These are phyloP conservation scores for Xiphydria camelus DNA, from an alignment of 2,888 invertebrate genomes.

Conservation along the genomic window DNA sequence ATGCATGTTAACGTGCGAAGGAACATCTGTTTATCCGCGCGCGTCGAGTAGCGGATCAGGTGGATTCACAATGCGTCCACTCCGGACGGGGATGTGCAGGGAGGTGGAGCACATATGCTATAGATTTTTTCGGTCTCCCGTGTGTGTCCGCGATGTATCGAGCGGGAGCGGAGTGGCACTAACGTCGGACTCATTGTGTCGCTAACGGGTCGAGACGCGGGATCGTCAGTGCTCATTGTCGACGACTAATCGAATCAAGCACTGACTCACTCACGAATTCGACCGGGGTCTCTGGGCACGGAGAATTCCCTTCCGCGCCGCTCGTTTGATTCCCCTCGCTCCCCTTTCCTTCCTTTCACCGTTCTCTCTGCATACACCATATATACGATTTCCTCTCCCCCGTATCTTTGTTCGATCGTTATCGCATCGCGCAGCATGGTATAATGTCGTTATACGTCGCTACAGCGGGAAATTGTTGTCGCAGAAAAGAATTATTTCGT, in stretches of 20 bases:
- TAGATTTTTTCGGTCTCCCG: constrained; percentile 1
- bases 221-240: constrained; percentile 51
- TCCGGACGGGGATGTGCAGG: background rate
- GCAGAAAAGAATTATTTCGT: no score
- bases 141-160: constrained; percentile 1
- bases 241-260: constrained; percentile 47
- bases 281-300: background rate
- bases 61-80: constrained; percentile 21
- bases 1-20: constrained; percentile 43
- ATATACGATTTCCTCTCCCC: no score
- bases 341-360: no score
- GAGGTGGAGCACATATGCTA: constrained; percentile 1
- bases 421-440: no score
- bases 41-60: constrained; percentile 19
- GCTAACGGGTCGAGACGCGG: constrained; percentile 38
- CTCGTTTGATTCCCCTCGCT: constrained; percentile 18
- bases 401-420: no score
- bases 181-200: constrained; percentile 38
- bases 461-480: no score
- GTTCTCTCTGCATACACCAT: no score
- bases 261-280: constrained; percentile 36
- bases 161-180: constrained; percentile 24
- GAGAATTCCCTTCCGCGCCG: constrained; percentile 8
- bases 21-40: constrained; percentile 36
- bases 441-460: no score